Conservation (phyloP, 2,113 vertebrate species). For the Myrmecophaga tridactyla region DNA sequence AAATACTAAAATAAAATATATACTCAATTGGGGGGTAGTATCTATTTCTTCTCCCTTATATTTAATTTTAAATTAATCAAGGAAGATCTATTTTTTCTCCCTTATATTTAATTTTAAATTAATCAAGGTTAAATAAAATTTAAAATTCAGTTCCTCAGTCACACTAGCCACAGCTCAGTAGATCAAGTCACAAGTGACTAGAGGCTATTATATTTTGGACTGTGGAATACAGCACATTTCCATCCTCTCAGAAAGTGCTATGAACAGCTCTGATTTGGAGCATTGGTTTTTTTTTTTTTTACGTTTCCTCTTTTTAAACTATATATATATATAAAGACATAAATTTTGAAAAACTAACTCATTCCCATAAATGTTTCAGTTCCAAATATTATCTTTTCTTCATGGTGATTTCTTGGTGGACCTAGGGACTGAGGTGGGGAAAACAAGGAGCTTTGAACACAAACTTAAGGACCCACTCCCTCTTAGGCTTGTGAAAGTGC, state of each 20-base stretch:
- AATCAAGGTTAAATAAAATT: not conserved
- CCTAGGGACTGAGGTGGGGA: not conserved
- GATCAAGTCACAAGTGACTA: not conserved
- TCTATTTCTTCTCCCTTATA: not conserved
- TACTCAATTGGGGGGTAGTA: too few relatives aligned
- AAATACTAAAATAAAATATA: too few relatives aligned
- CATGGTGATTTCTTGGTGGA: too few relatives aligned
- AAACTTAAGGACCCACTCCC: too few relatives aligned
- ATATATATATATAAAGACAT: too few relatives aligned
- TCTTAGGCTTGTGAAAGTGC: too few relatives aligned
- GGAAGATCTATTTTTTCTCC: too few relatives aligned
- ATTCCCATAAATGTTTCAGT: not conserved
- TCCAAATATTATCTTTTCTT: too few relatives aligned
- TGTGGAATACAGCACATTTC: not conserved
- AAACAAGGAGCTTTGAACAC: too few relatives aligned
- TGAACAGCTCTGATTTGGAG: not conserved
- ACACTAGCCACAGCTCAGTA: not conserved
- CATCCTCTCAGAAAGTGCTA: not conserved
- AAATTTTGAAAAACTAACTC: not conserved
- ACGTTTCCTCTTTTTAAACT: not conserved
- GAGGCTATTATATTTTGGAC: not conserved
- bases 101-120: too few relatives aligned
- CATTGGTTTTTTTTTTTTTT: too few relatives aligned
- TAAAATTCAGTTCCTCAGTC: not conserved
- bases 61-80: not conserved